phyloP scores from a whole-genome alignment of 2,113 vertebrate genomes.

The Rhinopomastus cyanomelas region DNA sequence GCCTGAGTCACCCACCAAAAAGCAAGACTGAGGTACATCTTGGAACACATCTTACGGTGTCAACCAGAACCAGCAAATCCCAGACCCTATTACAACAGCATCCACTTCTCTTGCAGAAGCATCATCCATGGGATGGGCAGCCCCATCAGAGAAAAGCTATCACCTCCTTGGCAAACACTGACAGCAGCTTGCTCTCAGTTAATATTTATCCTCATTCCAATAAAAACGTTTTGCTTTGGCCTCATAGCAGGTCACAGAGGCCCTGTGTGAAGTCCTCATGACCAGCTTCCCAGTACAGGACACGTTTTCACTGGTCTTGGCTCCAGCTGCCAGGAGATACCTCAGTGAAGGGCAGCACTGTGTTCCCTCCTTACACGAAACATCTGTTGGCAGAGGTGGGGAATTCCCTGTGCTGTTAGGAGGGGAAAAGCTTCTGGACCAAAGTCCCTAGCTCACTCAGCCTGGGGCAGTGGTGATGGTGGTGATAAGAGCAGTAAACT shows the following conservation, averaged over 20 bases:
- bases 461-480: fast-evolving
- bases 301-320: fast-evolving
- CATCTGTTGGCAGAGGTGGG: background rate
- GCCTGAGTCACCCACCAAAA: fast-evolving
- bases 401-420: background rate
- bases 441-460: background rate
- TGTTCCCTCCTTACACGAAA: fast-evolving
- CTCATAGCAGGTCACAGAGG: background rate
- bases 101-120: background rate
- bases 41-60: fast-evolving
- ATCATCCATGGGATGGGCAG: background rate
- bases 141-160: background rate
- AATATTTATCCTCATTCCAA: background rate
- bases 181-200: background rate
- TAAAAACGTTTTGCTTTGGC: background rate
- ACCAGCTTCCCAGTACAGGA: background rate
- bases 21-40: background rate
- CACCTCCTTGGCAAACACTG: background rate
- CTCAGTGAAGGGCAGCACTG: background rate
- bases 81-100: fast-evolving
- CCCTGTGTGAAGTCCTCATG: fast-evolving
- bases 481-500: background rate
- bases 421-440: background rate
- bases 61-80: background rate
- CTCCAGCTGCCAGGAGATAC: background rate